These are phyloP conservation scores for Cephonodes hylas DNA, from an alignment of 2,888 invertebrate species.

Conservation along the genomic window DNA sequence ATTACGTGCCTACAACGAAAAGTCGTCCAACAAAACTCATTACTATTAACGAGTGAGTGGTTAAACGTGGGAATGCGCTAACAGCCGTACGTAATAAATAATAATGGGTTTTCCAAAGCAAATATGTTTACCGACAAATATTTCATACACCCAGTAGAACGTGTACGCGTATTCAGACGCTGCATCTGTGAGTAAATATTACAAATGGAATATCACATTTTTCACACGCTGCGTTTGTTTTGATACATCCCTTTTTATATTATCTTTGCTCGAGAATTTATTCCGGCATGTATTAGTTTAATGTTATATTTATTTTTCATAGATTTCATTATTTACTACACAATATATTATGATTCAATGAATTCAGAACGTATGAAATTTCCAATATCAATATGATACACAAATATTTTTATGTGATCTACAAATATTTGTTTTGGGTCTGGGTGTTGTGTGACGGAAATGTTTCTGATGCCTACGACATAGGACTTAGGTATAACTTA, in stretches of 20 bases:
- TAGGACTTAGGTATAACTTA: too few species aligned
- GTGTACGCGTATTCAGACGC: constrained; percentile 53
- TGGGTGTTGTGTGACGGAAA: too few species aligned
- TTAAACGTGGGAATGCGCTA: constrained; percentile 3
- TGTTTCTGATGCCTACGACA: too few species aligned
- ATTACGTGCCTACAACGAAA: constrained; percentile 6
- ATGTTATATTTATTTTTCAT: too few species aligned
- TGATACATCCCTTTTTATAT: background rate
- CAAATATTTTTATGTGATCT: too few species aligned
- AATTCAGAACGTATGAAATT: too few species aligned
- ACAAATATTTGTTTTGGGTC: too few species aligned
- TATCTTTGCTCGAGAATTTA: too few species aligned
- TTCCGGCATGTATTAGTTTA: too few species aligned
- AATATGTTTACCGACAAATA: constrained; percentile 58
- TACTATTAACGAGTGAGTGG: constrained; percentile 12
- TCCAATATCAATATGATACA: too few species aligned
- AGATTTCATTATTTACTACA: too few species aligned
- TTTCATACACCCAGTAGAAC: constrained; percentile 67
- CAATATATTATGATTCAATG: too few species aligned
- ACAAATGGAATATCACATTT: constrained; percentile 6
- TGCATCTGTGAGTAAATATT: constrained; percentile 49
- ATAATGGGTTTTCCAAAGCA: background rate
- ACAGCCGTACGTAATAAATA: constrained; percentile 4
- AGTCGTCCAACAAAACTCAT: constrained; percentile 16
- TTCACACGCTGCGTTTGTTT: background rate